phyloP scores from a whole-genome alignment of 2,797 vertebrate genomes.

The Labroides dimidiatus region DNA sequence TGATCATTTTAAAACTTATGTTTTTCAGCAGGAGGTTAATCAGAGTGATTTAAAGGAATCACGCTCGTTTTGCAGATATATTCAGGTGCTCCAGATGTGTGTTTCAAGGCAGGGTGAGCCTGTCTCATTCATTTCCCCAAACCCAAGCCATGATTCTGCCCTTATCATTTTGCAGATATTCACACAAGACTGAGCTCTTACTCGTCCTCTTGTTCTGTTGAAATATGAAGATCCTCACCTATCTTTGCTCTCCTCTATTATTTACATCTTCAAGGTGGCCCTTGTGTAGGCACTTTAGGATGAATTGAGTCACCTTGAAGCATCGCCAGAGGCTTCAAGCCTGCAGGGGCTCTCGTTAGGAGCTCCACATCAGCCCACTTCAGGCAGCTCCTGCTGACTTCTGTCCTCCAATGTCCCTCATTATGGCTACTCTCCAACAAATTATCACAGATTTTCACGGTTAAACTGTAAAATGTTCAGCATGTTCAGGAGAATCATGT shows the following conservation, averaged over 20 bases:
- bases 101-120: slow-evolving; percentile 45
- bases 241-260: slow-evolving; percentile 43
- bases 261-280: slow-evolving; percentile 53
- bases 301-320: slow-evolving; percentile 62
- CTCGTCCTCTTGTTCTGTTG: slow-evolving; percentile 2
- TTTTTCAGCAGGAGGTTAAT: slow-evolving; percentile 23
- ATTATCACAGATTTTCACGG: too few species aligned
- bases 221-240: slow-evolving; percentile 27
- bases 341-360: slow-evolving; percentile 64
- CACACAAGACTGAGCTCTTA: slow-evolving; percentile 21
- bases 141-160: too few species aligned
- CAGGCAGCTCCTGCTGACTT: slow-evolving; percentile 49
- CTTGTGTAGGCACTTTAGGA: slow-evolving; percentile 37
- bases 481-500: too few species aligned
- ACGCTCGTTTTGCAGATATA: slow-evolving; percentile 28
- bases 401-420: slow-evolving; percentile 8
- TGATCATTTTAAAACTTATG: slow-evolving; percentile 42
- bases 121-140: slow-evolving; percentile 37
- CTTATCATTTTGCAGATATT: slow-evolving; percentile 41
- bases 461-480: too few species aligned
- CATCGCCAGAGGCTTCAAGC: slow-evolving; percentile 42
- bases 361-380: slow-evolving; percentile 54
- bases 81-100: slow-evolving; percentile 44
- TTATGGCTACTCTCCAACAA: too few species aligned
- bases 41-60: slow-evolving; percentile 12